A percentile compares a stretch with the other conserved stretches of the same genome.
These are phyloP conservation scores for Lepidocolaptes lacrymiger DNA, from an alignment of 2,797 vertebrate species.

Conservation along the genomic window DNA sequence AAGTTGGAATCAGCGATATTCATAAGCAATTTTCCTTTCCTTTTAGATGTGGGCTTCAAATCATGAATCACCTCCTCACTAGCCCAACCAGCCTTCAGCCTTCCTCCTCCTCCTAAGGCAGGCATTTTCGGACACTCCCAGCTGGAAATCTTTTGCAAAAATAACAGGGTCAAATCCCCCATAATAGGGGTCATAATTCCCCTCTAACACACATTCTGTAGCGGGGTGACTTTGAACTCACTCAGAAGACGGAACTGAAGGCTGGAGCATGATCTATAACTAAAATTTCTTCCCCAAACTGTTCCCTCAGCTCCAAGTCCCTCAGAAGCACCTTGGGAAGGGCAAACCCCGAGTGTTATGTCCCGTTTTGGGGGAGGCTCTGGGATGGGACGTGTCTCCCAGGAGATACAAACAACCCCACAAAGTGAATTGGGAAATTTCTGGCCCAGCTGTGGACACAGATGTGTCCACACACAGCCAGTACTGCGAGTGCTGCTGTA, in stretches of 20 bases:
- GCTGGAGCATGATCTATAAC: background rate
- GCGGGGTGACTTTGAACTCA: background rate
- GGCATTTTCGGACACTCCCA: background rate
- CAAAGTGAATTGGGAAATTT: background rate
- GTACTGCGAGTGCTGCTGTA: background rate
- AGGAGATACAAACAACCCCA: background rate
- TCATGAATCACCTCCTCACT: background rate
- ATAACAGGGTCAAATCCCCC: background rate
- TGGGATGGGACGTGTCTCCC: rapidly evolving
- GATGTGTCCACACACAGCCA: background rate
- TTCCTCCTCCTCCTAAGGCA: background rate
- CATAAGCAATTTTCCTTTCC: background rate
- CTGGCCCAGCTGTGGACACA: background rate
- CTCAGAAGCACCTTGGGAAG: background rate
- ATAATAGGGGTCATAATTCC: rapidly evolving
- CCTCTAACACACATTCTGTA: no score
- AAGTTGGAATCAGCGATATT: rapidly evolving
- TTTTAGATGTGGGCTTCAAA: background rate
- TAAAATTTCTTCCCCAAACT: background rate
- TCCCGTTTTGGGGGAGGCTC: background rate
- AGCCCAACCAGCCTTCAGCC: background rate
- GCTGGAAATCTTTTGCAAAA: background rate
- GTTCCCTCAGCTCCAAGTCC: background rate
- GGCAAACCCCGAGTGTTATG: rapidly evolving
- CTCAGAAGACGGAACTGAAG: background rate